Base-by-base conservation (phyloP, 2,113 vertebrate species). In the Seriola dumerili region DNA sequence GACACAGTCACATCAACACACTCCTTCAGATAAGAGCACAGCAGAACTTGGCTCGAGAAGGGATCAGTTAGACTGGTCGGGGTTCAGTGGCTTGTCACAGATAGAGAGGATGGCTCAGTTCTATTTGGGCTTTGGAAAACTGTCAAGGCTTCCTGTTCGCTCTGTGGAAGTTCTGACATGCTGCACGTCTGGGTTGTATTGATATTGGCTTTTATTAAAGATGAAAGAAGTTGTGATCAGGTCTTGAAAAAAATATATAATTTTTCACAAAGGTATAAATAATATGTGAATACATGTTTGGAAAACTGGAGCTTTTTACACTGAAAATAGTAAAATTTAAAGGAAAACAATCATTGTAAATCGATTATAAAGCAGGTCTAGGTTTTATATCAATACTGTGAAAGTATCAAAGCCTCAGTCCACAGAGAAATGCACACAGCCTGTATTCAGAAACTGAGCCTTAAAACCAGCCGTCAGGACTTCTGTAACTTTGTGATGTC, bases 1-100 rank as follows among this genome's bases (percentile, higher is more conserved):
- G 88, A 93, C 84, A 83, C 84, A 78, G 87, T 88, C 88, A 88
- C 91, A 90, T 91, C 88, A 91, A 81, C 86, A 85, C 80, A 76
- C 75, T 82, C 76, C 85, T 88, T 63, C 85, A 85, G 89, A 91
- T 84, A 70, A 86, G 88, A 86, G 85, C 63, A 34, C 8, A 3
- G 83, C 81, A 78, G 69, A 84, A 58, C 67, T 57, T 65, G 7
- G 83, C 80, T 78, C 63, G 8, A 29, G 75, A 76, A 76, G 82
- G 66, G 78, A 88, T 89, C 84, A 44, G 68, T 81, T 84, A 54
- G 79, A 77, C 75, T 40, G 80, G 66, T 88, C 17, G 19, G 74
- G 79, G 78, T 85, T 87, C 85, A 84, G 80, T 42, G 74, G 77
- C 57, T 85, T 77, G 80, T 85, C 76, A 76, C 85, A 84, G 72